These are phyloP conservation scores for Ecliptopera silaceata DNA, from an alignment of 2,888 invertebrate genomes.

Conservation along the genomic window DNA sequence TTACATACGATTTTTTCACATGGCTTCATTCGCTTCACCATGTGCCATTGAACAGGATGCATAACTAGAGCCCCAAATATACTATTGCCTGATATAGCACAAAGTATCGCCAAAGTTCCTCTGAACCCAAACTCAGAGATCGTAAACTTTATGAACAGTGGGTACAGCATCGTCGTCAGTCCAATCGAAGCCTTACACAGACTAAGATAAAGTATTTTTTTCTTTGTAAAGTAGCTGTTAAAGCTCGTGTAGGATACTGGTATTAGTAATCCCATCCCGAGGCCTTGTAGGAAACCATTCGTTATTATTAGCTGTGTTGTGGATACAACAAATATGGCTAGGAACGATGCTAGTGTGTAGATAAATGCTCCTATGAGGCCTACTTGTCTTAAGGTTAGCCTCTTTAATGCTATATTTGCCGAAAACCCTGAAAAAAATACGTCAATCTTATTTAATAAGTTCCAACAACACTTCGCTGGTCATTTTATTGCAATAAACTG, in stretches of 20 bases:
- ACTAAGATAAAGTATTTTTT: conserved; percentile 87
- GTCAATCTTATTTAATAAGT: background rate
- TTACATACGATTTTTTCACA: conserved; percentile 73
- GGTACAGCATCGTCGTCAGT: conserved; percentile 86
- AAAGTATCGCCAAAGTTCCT: conserved; percentile 86
- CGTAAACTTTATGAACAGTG: conserved; percentile 85
- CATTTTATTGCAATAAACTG: too few relatives aligned
- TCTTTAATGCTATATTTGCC: conserved; percentile 86
- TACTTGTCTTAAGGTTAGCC: conserved; percentile 85
- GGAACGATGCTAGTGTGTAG: conserved; percentile 84
- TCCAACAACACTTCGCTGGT: too few relatives aligned
- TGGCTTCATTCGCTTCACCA: conserved; percentile 74
- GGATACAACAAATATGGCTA: conserved; percentile 85
- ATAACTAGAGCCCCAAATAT: conserved; percentile 86
- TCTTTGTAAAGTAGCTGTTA: conserved; percentile 88
- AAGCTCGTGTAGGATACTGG: conserved; percentile 89
- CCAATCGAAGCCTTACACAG: conserved; percentile 88
- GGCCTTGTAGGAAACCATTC: conserved; percentile 85
- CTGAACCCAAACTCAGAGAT: conserved; percentile 86
- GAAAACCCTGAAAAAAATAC: conserved; percentile 83
- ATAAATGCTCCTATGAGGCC: conserved; percentile 85
- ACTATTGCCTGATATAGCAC: conserved; percentile 86
- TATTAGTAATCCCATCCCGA: conserved; percentile 87
- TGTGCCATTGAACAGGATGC: conserved; percentile 89
- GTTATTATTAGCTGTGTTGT: conserved; percentile 85